A percentile compares a stretch with the other conserved stretches of the same genome.
Conservation (phyloP, 2,888 invertebrate genomes). For the Drosophila stalkeri region DNA sequence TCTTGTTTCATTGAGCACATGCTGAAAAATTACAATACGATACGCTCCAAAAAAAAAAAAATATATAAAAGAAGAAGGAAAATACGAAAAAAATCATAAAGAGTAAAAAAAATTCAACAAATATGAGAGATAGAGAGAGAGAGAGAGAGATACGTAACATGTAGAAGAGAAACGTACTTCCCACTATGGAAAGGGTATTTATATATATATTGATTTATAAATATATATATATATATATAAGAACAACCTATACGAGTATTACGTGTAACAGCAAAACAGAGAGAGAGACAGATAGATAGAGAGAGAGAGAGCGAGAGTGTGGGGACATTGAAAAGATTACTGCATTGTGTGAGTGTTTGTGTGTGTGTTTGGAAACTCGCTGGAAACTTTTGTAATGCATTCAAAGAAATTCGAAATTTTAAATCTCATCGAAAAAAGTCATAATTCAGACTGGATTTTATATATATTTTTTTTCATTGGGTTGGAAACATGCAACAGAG, state of each 20-base stretch:
- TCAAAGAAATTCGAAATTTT: constrained; percentile 55
- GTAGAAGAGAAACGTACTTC: constrained; percentile 55
- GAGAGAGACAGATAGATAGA: constrained; percentile 7
- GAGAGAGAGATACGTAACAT: constrained; percentile 36
- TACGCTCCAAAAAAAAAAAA: constrained; percentile 60
- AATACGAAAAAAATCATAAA: constrained; percentile 37
- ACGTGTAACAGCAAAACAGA: constrained; percentile 30
- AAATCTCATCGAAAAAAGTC: constrained; percentile 3
- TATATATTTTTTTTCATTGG: constrained; percentile 1
- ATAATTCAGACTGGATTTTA: constrained; percentile 1
- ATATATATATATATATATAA: constrained; percentile 7
- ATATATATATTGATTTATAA: constrained; percentile 1
- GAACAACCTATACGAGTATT: constrained; percentile 29
- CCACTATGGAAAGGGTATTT: constrained; percentile 40
- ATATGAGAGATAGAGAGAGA: constrained; percentile 16
- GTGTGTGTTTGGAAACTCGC: constrained; percentile 27
- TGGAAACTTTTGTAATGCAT: constrained; percentile 59
- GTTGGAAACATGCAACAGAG: constrained; percentile 33
- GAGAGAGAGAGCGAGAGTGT: constrained; percentile 14
- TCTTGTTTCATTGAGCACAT: constrained; percentile 73
- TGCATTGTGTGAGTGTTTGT: constrained; percentile 44
- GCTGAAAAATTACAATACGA: constrained; percentile 71
- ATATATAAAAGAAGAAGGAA: background rate
- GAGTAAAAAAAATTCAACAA: constrained; percentile 28
- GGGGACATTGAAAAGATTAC: constrained; percentile 43